These are phyloP conservation scores for Melanotaenia pygmaea DNA, from an alignment of 2,797 vertebrate genomes.

Conservation along the genomic window DNA sequence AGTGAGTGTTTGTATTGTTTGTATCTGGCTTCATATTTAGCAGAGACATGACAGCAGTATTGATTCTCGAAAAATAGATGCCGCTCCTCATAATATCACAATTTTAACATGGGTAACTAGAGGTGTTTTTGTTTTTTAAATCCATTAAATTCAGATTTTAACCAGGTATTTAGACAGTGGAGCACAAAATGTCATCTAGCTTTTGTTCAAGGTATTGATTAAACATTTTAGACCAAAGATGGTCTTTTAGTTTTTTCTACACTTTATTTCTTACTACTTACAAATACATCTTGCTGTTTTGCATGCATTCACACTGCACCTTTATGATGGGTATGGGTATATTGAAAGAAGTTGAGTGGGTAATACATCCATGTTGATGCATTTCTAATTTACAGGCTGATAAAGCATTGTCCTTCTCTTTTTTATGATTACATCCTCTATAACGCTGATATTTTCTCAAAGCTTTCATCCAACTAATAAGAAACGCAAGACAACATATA, in stretches of 20 bases:
- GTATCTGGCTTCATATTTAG: too few relatives aligned
- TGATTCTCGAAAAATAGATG: not conserved
- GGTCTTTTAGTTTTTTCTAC: not conserved
- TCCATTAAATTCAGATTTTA: not conserved
- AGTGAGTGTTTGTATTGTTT: too few relatives aligned
- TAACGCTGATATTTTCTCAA: conserved; percentile 52
- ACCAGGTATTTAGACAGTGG: not conserved
- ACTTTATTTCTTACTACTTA: not conserved
- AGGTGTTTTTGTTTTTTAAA: not conserved
- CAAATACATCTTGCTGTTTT: not conserved
- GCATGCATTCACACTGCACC: not conserved
- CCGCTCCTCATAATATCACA: not conserved
- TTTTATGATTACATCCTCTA: conserved; percentile 57
- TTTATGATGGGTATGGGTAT: conserved; percentile 32
- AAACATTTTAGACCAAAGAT: not conserved
- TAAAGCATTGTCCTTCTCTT: conserved; percentile 44
- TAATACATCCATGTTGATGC: conserved; percentile 37
- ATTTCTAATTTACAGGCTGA: conserved; percentile 50
- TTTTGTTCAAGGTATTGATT: not conserved
- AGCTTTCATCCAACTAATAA: conserved; percentile 61
- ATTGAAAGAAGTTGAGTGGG: conserved; percentile 24
- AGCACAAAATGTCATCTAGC: not conserved
- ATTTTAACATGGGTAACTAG: not conserved
- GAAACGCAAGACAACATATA: conserved; percentile 49
- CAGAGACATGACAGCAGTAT: too few relatives aligned